Conservation (phyloP, 1,140 invertebrate species). For the Contarinia nasturtii region DNA sequence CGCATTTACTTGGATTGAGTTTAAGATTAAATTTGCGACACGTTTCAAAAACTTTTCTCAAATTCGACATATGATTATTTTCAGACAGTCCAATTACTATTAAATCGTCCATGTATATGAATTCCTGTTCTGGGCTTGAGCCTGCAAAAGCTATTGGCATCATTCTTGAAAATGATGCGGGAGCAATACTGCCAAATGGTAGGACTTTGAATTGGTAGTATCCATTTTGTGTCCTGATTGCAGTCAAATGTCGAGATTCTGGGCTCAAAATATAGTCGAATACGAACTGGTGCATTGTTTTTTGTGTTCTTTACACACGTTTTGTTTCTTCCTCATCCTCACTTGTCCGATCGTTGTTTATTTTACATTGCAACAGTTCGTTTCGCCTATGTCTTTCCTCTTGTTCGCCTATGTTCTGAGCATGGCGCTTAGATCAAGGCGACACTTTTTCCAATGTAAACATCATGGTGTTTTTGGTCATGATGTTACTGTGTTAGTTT, state of each 20-base stretch:
- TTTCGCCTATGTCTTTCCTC: too few species aligned
- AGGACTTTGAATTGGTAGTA: constrained; percentile 4
- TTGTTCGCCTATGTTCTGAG: too few species aligned
- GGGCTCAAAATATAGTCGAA: too few species aligned
- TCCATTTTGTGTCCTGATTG: constrained; percentile 8
- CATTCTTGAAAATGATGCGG: constrained; percentile 3
- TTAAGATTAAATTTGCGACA: constrained; percentile 5
- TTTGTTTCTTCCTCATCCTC: too few species aligned
- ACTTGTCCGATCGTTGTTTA: too few species aligned
- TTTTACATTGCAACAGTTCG: too few species aligned
- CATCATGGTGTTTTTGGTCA: too few species aligned
- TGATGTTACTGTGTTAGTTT: too few species aligned
- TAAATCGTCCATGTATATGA: constrained; percentile 11
- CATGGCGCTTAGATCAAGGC: too few species aligned
- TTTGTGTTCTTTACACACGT: too few species aligned
- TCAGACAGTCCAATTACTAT: background rate
- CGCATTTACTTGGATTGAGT: constrained; percentile 6
- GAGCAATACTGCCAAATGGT: constrained; percentile 5
- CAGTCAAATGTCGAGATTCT: constrained; percentile 15
- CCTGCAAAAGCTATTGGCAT: background rate
- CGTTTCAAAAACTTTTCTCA: constrained; percentile 3
- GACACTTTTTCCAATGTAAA: too few species aligned
- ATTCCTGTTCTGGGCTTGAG: constrained; percentile 4
- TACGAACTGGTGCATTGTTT: too few species aligned
- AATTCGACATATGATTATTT: constrained; percentile 3